Conservation (phyloP, 2,888 invertebrate species). For the Tortrix viridana region DNA sequence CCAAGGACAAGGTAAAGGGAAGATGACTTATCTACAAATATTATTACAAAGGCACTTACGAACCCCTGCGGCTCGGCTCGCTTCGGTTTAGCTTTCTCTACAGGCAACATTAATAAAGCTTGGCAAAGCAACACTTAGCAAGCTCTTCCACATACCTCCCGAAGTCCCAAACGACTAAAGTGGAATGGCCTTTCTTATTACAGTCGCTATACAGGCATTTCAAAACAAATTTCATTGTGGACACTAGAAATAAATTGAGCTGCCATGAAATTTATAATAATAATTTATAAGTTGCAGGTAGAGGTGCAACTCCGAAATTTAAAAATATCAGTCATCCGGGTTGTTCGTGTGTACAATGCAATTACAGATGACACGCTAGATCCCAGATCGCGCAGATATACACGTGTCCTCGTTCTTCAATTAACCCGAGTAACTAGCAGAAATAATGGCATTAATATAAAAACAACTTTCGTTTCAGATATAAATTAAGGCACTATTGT, state of each 20-base stretch:
- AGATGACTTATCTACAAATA: slow-evolving; percentile 3
- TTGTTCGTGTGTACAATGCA: slow-evolving; percentile 3
- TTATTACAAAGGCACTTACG: slow-evolving; percentile 2
- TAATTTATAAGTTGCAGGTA: no score
- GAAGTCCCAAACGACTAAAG: no score
- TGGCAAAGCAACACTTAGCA: background rate
- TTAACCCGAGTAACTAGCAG: slow-evolving; percentile 19
- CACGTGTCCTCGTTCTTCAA: slow-evolving; percentile 8
- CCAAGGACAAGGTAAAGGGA: background rate
- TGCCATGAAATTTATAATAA: no score
- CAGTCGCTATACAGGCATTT: no score
- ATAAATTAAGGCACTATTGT: slow-evolving; percentile 25
- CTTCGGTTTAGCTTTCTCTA: slow-evolving; percentile 2
- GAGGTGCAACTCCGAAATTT: no score
- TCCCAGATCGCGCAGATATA: background rate
- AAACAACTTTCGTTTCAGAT: slow-evolving; percentile 14
- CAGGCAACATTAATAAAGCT: slow-evolving; percentile 1
- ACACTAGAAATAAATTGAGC: no score
- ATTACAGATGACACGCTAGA: slow-evolving; percentile 22
- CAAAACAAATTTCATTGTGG: no score
- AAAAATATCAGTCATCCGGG: background rate
- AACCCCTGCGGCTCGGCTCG: slow-evolving; percentile 8
- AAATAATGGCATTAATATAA: slow-evolving; percentile 27
- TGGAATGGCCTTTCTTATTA: no score
- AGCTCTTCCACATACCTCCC: no score